Evolutionary conservation across 2,113 vertebrate genomes (phyloP).

Genomic region (Pelodiscus sinensis): DNA sequence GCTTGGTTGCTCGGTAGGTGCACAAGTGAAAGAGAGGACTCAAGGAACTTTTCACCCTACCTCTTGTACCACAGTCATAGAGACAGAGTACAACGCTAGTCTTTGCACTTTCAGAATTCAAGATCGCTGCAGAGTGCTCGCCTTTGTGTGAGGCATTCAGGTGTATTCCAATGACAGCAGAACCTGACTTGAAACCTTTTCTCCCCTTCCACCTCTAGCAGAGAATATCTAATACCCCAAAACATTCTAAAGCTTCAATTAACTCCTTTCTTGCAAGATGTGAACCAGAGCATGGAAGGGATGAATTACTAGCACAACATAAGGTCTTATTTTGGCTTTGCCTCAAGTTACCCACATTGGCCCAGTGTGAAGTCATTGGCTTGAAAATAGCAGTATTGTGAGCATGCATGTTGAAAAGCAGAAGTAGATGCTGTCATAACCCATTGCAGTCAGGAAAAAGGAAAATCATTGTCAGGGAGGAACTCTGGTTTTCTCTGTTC

Average conservation of each 20-base stretch:
- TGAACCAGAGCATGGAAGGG: slow-evolving; percentile 14
- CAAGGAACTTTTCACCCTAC: neutral
- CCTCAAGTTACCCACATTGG: neutral
- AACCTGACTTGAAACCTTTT: neutral
- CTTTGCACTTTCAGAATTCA: neutral
- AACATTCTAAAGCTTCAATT: neutral
- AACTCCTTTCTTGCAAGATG: neutral
- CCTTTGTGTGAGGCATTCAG: neutral
- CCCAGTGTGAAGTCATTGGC: slow-evolving; percentile 35
- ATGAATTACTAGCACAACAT: slow-evolving; percentile 3
- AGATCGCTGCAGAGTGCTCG: neutral
- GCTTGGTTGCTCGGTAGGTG: neutral
- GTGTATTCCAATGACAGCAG: neutral
- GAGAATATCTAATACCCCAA: neutral
- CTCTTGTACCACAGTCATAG: neutral
- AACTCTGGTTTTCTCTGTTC: neutral
- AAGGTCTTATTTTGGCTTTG: slow-evolving; percentile 30
- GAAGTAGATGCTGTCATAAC: slow-evolving; percentile 41
- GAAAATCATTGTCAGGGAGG: neutral
- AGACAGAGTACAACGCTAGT: neutral
- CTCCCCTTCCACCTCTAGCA: rapidly evolving
- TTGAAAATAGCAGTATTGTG: slow-evolving; percentile 3
- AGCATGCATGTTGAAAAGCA: slow-evolving; percentile 9
- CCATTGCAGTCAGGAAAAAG: slow-evolving; percentile 45
- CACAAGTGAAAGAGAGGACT: neutral